Evolutionary conservation across 2,797 vertebrate species (phyloP), one percentile per base, ranked within the genome.

Genomic region (Anguilla anguilla): DNA sequence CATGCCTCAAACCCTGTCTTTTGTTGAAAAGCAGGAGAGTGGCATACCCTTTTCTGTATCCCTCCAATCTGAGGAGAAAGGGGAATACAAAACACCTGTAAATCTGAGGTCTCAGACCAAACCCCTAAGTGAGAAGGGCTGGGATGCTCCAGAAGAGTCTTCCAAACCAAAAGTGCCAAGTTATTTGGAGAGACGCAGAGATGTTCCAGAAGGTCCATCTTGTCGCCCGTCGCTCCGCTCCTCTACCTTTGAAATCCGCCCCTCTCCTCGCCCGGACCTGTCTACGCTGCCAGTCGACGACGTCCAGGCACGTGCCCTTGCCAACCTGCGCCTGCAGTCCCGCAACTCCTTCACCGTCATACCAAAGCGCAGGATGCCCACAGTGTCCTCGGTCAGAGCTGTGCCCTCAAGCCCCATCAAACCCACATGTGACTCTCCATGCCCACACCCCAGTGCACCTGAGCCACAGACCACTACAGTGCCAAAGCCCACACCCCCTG

Each of bases 261-360:
- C 97, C 0, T 96, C 97, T 6, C 94, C 96, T 39, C 97, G 95
- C 90, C 98, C 98, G 0, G 97, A 99, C 93, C 82, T 98, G 61
- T 88, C 94, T 0, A 89, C 89, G 25, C 96, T 98, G 83, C 97
- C 98, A 0, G 94, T 95, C 0, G 95, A 95, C 0, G 97, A 99
- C 88, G 84, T 96, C 51, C 97, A 98, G 93, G 98, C 98, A 0
- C 95, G 94, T 81, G 97, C 98, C 22, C 95, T 98, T 25, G 98
- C 98, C 84, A 98, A 97, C 92, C 95, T 99, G 87, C 97, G 98
- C 0, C 94, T 96, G 51, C 97, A 98, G 93, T 99, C 98, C 0
- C 96, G 96, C 46, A 98, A 99, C 93, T 98, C 98, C 87, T 99
- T 99, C 91, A 92, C 96, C 0, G 96, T 99, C 0, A 95, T 99